These are phyloP conservation scores for Saccostrea echinata DNA, from an alignment of 1,140 invertebrate species.

Conservation along the genomic window DNA sequence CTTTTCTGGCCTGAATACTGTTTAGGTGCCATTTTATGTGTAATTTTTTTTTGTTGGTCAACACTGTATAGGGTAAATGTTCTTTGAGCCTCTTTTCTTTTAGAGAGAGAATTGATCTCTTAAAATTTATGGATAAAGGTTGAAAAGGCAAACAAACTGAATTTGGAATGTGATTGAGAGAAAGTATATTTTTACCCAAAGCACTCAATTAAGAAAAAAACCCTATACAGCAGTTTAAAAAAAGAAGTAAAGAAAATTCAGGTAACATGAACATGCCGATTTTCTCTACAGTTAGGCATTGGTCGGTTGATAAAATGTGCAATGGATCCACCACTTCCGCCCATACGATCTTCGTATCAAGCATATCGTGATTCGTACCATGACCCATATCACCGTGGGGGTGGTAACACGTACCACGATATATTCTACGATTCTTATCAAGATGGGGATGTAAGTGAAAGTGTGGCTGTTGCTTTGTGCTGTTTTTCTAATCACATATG, in stretches of 20 bases:
- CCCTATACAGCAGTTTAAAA: not conserved
- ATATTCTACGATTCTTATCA: slow-evolving; percentile 6
- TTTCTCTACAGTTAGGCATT: slow-evolving; percentile 55
- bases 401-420: slow-evolving; percentile 16
- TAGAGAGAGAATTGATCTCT: not conserved
- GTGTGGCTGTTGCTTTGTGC: slow-evolving; percentile 11
- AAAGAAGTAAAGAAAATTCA: not conserved
- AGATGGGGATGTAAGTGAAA: slow-evolving; percentile 4
- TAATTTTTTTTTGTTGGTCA: too few relatives aligned
- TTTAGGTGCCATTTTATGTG: not conserved
- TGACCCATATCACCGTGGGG: slow-evolving; percentile 28
- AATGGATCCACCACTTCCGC: slow-evolving; percentile 56
- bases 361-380: slow-evolving; percentile 43
- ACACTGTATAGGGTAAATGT: not conserved
- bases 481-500: not conserved
- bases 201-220: too few relatives aligned
- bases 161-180: too few relatives aligned
- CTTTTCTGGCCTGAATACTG: slow-evolving; percentile 31
- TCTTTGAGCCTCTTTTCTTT: not conserved
- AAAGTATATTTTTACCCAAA: too few relatives aligned
- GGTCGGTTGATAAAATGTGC: slow-evolving; percentile 58
- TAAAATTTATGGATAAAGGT: too few relatives aligned
- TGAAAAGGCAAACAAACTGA: too few relatives aligned
- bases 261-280: not conserved
- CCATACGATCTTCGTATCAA: slow-evolving; percentile 45